phyloP scores from a whole-genome alignment of 2,888 invertebrate species.

The Pyrrhosoma nymphula region DNA sequence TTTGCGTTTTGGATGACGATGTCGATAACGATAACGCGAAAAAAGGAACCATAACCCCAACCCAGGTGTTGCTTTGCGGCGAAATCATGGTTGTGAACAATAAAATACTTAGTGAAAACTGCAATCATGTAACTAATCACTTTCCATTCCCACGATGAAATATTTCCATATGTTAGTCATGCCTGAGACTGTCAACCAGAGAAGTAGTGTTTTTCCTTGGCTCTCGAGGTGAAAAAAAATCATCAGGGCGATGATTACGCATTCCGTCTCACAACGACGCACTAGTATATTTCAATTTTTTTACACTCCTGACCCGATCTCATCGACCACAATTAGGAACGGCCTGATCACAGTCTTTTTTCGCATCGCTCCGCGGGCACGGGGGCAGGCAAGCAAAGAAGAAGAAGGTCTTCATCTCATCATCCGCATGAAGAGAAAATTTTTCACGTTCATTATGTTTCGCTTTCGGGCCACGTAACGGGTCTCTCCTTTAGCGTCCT shows the following conservation, averaged over 20 bases:
- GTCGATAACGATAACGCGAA: too few species aligned
- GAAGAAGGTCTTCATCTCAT: slow-evolving; percentile 21
- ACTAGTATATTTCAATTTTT: not conserved
- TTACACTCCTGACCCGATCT: not conserved
- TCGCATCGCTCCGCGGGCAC: not conserved
- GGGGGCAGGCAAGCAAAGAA: not conserved
- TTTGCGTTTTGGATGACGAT: too few species aligned
- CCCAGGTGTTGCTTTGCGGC: too few species aligned
- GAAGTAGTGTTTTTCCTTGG: too few species aligned
- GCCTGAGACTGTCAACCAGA: too few species aligned
- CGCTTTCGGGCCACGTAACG: slow-evolving; percentile 59
- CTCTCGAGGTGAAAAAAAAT: too few species aligned
- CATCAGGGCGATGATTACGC: not conserved
- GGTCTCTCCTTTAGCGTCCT: not conserved
- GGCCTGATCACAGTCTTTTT: not conserved
- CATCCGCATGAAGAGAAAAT: slow-evolving; percentile 39
- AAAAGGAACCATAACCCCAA: too few species aligned
- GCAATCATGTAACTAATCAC: too few species aligned
- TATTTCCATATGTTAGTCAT: too few species aligned
- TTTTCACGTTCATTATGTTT: slow-evolving; percentile 38
- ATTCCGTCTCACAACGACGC: not conserved
- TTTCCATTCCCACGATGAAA: too few species aligned
- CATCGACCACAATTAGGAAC: not conserved
- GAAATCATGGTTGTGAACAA: too few species aligned
- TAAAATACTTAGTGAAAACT: too few species aligned